Percentiles rank a stretch among this genome's conserved stretches.
phyloP scores from a whole-genome alignment of 2,797 vertebrate species.

The Sebastes umbrosus region DNA sequence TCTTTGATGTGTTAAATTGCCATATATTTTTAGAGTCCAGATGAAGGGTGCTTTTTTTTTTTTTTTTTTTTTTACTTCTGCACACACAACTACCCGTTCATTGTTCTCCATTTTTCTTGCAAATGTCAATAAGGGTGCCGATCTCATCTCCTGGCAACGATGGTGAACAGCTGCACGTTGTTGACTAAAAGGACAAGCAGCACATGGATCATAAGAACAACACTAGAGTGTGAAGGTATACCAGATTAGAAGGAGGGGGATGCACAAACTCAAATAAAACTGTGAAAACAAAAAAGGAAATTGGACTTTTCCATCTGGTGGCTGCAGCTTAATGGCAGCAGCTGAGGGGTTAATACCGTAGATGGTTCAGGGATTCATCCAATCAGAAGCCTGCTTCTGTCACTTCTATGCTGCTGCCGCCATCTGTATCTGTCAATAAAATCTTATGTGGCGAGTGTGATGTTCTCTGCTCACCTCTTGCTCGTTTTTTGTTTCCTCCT shows the following conservation, averaged over 20 bases:
- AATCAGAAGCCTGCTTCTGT: not conserved
- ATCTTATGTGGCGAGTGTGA: not conserved
- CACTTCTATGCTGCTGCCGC: too few relatives aligned
- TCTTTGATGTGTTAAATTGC: not conserved
- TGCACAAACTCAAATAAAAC: too few relatives aligned
- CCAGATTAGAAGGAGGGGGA: too few relatives aligned
- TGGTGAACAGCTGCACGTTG: too few relatives aligned
- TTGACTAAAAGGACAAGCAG: too few relatives aligned
- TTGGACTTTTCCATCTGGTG: not conserved
- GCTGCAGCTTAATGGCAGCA: not conserved
- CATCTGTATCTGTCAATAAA: not conserved
- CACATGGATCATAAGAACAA: too few relatives aligned
- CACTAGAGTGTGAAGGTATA: not conserved
- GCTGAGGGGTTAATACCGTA: not conserved
- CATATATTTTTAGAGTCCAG: not conserved
- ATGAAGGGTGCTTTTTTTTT: not conserved
- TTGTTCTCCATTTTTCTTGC: not conserved
- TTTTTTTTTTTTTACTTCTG: not conserved
- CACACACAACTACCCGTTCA: not conserved
- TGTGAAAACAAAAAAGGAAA: too few relatives aligned
- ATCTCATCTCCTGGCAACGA: too few relatives aligned
- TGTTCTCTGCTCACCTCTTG: constrained; percentile 42
- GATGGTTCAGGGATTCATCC: not conserved
- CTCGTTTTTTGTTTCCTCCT: not conserved
- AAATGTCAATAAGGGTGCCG: too few relatives aligned